Conservation (phyloP, 1,140 invertebrate genomes). For the Ericerus pela region DNA sequence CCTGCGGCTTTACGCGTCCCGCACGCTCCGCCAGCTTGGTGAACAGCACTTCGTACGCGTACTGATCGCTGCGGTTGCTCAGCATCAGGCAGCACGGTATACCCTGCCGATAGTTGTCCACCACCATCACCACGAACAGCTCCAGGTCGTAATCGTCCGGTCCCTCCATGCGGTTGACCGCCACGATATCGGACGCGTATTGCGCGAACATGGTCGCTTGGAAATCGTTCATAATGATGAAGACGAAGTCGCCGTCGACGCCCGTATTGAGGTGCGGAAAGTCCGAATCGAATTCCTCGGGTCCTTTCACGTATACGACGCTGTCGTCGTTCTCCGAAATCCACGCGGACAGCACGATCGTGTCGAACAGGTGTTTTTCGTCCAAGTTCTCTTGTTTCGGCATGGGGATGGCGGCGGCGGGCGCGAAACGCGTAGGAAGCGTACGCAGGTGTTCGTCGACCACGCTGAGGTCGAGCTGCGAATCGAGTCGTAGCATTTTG, state of each 20-base stretch:
- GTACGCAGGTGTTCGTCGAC: no score
- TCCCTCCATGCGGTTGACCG: conserved; percentile 1
- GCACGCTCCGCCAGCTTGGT: background rate
- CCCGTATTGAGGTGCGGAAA: no score
- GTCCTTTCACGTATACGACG: no score
- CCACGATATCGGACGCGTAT: background rate
- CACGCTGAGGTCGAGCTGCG: no score
- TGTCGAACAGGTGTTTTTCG: no score
- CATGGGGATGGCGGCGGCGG: no score
- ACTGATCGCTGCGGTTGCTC: conserved; percentile 6
- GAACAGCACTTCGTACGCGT: conserved; percentile 7
- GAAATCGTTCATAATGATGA: conserved; percentile 12
- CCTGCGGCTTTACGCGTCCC: background rate
- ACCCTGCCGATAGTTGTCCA: background rate
- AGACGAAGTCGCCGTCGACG: conserved; percentile 14
- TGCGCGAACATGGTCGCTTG: conserved; percentile 5
- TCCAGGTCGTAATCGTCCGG: conserved; percentile 7
- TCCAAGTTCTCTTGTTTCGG: no score
- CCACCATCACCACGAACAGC: background rate
- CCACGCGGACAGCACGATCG: no score
- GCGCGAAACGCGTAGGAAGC: no score
- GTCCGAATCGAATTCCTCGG: no score
- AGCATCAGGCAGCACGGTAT: conserved; percentile 8
- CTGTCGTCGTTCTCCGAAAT: no score
- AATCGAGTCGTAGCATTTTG: no score